Percentiles rank a stretch among this genome's conserved stretches.
phyloP scores from a whole-genome alignment of 2,888 invertebrate genomes.

The Thyatira batis region DNA sequence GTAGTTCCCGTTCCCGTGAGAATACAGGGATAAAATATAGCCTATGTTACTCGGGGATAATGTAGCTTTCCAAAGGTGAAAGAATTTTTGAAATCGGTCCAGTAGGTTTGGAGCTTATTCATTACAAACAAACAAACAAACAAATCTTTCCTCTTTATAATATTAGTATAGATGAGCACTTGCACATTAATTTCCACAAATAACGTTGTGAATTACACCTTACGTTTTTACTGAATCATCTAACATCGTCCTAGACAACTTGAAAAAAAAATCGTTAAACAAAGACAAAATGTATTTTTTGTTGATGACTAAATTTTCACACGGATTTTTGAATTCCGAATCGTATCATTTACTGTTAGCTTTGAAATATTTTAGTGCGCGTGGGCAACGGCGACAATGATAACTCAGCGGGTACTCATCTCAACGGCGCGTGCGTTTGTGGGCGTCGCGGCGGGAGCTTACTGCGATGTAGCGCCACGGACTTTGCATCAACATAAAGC shows the following conservation, averaged over 20 bases:
- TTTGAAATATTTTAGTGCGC: constrained; percentile 22
- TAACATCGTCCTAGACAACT: neutral
- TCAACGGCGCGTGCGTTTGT: constrained; percentile 32
- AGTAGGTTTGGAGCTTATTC: too few relatives aligned
- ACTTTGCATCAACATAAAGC: constrained; percentile 27
- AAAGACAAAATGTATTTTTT: neutral
- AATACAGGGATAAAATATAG: too few relatives aligned
- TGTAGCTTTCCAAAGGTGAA: too few relatives aligned
- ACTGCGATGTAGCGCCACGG: constrained; percentile 29
- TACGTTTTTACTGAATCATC: neutral
- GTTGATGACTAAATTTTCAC: neutral
- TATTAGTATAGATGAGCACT: neutral
- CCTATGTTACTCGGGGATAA: too few relatives aligned
- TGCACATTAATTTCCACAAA: neutral
- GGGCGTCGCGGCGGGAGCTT: constrained; percentile 33
- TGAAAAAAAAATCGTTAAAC: neutral
- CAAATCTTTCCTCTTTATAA: too few relatives aligned
- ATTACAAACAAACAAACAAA: too few relatives aligned
- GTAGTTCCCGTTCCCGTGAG: too few relatives aligned
- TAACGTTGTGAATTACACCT: too few relatives aligned
- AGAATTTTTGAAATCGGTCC: too few relatives aligned
- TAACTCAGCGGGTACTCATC: constrained; percentile 62
- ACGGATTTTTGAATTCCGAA: neutral
- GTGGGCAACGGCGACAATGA: constrained; percentile 70
- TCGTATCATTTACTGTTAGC: constrained; percentile 1